Conservation (phyloP, 2,888 invertebrate species). For the Bursaphelenchus okinawaensis region DNA sequence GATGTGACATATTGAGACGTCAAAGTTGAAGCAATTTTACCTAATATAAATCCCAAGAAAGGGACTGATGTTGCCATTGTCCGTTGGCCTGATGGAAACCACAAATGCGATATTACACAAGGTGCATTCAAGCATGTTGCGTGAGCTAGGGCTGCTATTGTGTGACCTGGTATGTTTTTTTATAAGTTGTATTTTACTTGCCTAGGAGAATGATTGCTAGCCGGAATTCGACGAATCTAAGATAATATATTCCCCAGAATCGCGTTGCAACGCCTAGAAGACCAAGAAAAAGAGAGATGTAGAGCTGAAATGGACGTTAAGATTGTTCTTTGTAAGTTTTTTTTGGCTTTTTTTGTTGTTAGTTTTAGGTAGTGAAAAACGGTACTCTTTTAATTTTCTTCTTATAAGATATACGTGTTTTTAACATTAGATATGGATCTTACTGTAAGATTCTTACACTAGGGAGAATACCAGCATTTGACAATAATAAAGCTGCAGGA, state of each 20-base stretch:
- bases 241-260: neutral
- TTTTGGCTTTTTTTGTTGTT: no score
- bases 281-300: neutral
- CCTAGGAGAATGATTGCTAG: neutral
- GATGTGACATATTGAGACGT: neutral
- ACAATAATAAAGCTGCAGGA: neutral
- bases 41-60: neutral
- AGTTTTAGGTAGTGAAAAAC: no score
- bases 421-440: no score
- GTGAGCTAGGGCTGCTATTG: neutral
- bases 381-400: no score
- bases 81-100: constrained; percentile 6
- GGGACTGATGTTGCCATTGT: constrained; percentile 5
- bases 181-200: neutral
- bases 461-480: neutral
- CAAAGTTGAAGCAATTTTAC: neutral
- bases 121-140: neutral
- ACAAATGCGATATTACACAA: neutral
- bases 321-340: no score
- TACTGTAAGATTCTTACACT: neutral
- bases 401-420: no score
- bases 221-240: neutral
- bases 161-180: constrained; percentile 1
- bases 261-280: neutral
- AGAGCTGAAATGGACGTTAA: neutral